Evolutionary conservation across 2,888 invertebrate species (phyloP), one percentile per base, ranked within the genome.

Genomic region (Drosophila histrio): DNA sequence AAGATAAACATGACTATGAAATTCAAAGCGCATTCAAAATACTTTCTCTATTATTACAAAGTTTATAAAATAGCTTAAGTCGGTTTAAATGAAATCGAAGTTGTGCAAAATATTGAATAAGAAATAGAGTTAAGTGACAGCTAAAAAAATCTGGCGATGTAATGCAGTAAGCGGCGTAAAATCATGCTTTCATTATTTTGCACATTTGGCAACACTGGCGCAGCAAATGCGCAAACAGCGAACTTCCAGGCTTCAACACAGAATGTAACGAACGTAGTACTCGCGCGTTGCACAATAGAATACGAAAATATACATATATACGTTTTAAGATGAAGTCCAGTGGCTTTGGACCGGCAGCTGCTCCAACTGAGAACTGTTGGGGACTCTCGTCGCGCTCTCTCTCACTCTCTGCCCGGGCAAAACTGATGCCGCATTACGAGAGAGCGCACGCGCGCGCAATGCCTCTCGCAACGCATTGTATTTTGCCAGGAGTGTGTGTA

Each of bases 291-390:
- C 54, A 53, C 65, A 57, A 60, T 76, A 57, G 39, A 60, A 76
- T 47, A 61, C 44, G 21, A 50, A 21, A 54, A 52, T 8, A 38
- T 1, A 36, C 15, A 69, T 56, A 54, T 54, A 46, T 47, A 32
- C 52, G 58, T 54, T 71, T 54, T 57, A 56, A 69, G 46, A 39
- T 56, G 11, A 70, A 59, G 36, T 49, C 30, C 39, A 19, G 64
- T 70, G 59, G 62, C 46, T 74, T 66, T 63, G 49, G 50, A 43
- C 85, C 79, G 79, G 79, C 78, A 70, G 56, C 59, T 61, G 68
- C 80, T 68, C 56, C 63, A 59, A 63, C 57, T 52, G 66, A 69
- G 66, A 52, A 34, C 26, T 39, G 52, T 49, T 61, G 56, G 53
- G 39, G 30, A 13, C 39, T 66, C 43, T 52, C 11, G 2, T n/a